phyloP scores from a whole-genome alignment of 2,113 vertebrate genomes.

The Mastomys natalensis region DNA sequence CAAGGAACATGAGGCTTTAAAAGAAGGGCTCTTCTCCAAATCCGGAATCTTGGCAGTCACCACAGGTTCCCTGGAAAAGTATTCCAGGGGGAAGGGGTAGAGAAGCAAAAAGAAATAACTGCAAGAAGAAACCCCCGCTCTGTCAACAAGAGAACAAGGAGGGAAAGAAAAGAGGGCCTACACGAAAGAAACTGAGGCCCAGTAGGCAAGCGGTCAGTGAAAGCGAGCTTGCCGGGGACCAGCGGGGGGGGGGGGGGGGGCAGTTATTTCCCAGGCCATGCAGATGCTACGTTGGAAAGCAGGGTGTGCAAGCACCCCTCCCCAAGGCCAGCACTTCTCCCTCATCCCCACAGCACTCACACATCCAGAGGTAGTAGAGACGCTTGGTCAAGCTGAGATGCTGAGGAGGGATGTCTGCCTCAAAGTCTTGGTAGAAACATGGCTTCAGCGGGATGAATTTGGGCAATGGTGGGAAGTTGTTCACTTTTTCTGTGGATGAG shows the following conservation, averaged over 20 bases:
- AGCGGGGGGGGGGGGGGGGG: too few species aligned
- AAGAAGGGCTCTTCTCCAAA: constrained; percentile 1
- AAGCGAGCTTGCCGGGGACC: not conserved
- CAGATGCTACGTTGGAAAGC: not conserved
- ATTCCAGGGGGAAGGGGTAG: not conserved
- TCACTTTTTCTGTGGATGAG: constrained; percentile 90
- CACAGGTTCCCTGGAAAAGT: constrained; percentile 37
- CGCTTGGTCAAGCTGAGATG: constrained; percentile 96
- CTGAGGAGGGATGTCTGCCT: constrained; percentile 96
- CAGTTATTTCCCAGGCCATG: not conserved
- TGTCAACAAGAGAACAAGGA: not conserved
- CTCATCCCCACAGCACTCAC: constrained; percentile 88
- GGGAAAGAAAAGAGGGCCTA: not conserved
- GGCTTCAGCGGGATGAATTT: constrained; percentile 97
- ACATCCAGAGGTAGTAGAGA: constrained; percentile 98
- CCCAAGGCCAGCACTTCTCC: not conserved
- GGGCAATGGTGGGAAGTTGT: constrained; percentile 97
- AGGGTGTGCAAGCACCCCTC: not conserved
- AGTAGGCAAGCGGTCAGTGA: not conserved
- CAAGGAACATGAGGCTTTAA: constrained; percentile 27
- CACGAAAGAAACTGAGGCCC: not conserved
- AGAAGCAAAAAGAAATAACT: not conserved
- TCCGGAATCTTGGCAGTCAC: constrained; percentile 21
- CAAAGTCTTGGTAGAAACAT: constrained; percentile 99
- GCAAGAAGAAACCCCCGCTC: not conserved